Evolutionary conservation across 2,113 vertebrate species (phyloP).

Genomic region (Lutjanus erythropterus): DNA sequence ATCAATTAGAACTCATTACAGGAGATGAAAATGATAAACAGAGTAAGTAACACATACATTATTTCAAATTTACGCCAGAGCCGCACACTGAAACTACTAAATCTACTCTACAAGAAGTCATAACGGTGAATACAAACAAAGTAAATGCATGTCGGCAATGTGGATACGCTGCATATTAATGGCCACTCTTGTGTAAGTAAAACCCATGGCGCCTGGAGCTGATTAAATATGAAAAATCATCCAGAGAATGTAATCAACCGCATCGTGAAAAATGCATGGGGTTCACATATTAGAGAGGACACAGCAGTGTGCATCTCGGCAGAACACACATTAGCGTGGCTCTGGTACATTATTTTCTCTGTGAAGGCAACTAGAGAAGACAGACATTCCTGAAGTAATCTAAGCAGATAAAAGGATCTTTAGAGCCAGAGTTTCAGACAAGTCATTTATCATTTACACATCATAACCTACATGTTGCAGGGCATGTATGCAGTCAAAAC

Average conservation of each 20-base stretch:
- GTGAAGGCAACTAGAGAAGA: constrained; percentile 31
- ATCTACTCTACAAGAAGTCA: not conserved
- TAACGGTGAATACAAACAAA: not conserved
- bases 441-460: constrained; percentile 51
- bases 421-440: constrained; percentile 8
- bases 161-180: constrained; percentile 53
- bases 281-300: constrained; percentile 49
- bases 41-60: not conserved
- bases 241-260: constrained; percentile 69
- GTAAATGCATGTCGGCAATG: constrained; percentile 35
- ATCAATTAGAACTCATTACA: not conserved
- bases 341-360: constrained; percentile 5
- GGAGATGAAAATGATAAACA: not conserved
- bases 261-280: constrained; percentile 69
- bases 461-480: constrained; percentile 2
- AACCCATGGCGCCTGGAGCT: constrained; percentile 51
- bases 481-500: constrained; percentile 26
- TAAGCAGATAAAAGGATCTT: constrained; percentile 49
- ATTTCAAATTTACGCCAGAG: not conserved
- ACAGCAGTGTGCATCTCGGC: constrained; percentile 20
- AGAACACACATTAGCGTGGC: constrained; percentile 25
- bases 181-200: constrained; percentile 39
- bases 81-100: not conserved
- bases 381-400: constrained; percentile 54
- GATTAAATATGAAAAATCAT: constrained; percentile 75